Conservation (phyloP, 1,140 invertebrate species). For the Akabosia matsudoensis region DNA sequence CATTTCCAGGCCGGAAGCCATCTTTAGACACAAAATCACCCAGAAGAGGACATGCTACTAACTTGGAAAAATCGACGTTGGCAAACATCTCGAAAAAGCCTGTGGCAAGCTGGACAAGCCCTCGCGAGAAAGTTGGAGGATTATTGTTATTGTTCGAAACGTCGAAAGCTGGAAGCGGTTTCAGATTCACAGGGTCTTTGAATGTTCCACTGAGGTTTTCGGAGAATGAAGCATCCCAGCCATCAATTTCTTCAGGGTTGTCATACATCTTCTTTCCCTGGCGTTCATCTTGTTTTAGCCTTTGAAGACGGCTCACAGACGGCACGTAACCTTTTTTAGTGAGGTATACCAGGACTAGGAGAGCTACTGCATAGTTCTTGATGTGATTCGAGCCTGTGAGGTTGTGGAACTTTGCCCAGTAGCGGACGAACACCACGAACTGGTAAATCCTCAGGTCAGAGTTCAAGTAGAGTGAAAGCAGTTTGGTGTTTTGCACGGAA, state of each 20-base stretch:
- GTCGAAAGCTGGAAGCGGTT: not conserved
- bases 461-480: constrained; percentile 25
- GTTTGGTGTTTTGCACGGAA: constrained; percentile 32
- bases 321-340: constrained; percentile 20
- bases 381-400: constrained; percentile 34
- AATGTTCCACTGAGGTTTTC: constrained; percentile 16
- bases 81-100: constrained; percentile 37
- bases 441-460: constrained; percentile 25
- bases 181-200: not conserved
- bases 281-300: not conserved
- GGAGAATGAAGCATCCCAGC: constrained; percentile 37
- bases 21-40: constrained; percentile 13
- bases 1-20: constrained; percentile 22
- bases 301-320: constrained; percentile 24
- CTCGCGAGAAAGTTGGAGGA: not conserved
- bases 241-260: constrained; percentile 26
- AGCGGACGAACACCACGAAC: constrained; percentile 29
- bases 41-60: constrained; percentile 27
- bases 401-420: constrained; percentile 37
- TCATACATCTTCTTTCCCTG: not conserved
- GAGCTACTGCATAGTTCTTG: constrained; percentile 34
- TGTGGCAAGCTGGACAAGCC: not conserved
- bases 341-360: constrained; percentile 37
- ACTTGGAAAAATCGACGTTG: constrained; percentile 19
- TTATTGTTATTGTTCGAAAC: not conserved